These are phyloP conservation scores for Thymelicus sylvestris DNA, from an alignment of 2,888 invertebrate genomes.

Conservation along the genomic window DNA sequence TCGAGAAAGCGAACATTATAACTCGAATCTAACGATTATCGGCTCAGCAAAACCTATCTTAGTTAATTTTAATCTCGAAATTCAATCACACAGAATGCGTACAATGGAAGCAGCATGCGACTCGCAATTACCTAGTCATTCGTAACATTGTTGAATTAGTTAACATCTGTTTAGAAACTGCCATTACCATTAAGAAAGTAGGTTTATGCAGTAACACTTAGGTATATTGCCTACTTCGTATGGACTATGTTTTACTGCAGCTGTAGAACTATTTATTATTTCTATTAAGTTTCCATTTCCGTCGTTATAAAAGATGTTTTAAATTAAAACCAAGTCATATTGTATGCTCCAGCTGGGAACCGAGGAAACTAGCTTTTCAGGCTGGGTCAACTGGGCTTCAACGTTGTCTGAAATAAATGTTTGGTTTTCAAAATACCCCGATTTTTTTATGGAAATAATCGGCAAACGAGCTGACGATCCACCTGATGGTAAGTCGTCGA, in stretches of 20 bases:
- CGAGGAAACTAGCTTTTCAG: no score
- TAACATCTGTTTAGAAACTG: conserved; percentile 45
- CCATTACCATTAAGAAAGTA: conserved; percentile 36
- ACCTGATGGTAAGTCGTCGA: no score
- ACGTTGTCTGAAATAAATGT: no score
- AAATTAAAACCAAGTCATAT: no score
- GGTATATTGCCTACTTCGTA: conserved; percentile 1
- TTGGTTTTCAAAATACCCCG: no score
- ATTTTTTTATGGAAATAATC: no score
- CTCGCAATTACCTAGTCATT: conserved; percentile 40
- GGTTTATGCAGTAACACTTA: conserved; percentile 28
- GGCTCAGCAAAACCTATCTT: conserved; percentile 12
- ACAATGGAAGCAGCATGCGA: conserved; percentile 27
- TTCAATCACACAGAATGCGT: conserved; percentile 28
- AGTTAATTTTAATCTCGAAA: conserved; percentile 19
- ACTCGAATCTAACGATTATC: neutral
- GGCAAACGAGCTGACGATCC: no score
- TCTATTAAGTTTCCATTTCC: neutral
- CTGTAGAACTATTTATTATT: neutral
- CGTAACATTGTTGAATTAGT: conserved; percentile 43
- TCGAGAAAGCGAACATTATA: conserved; percentile 20
- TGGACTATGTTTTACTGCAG: neutral
- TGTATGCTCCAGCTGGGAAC: no score
- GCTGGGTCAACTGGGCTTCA: no score
- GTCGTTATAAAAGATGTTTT: neutral